Evolutionary conservation across 2,888 invertebrate genomes (phyloP).

Genomic region (Criorhina ranunculi): DNA sequence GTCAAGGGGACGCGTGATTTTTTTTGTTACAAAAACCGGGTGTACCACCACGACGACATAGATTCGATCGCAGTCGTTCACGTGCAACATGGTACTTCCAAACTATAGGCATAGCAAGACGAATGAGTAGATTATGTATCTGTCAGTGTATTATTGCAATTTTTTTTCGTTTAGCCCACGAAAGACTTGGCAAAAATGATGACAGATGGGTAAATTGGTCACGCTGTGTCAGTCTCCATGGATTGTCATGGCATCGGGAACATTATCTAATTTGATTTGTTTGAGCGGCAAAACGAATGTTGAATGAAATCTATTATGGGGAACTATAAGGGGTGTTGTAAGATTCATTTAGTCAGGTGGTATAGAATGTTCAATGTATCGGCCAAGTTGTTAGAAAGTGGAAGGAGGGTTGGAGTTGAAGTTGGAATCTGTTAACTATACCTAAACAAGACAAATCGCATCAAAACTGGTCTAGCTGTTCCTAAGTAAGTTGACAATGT

Average conservation of each 20-base stretch:
- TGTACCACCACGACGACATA: background rate
- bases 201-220: slow-evolving; percentile 23
- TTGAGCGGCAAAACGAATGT: too few species aligned
- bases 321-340: too few species aligned
- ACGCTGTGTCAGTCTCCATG: background rate
- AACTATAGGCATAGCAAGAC: background rate
- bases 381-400: too few species aligned
- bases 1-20: background rate
- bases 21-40: background rate
- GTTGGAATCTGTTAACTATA: too few species aligned
- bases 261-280: too few species aligned
- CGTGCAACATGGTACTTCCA: background rate
- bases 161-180: background rate
- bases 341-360: too few species aligned
- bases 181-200: background rate
- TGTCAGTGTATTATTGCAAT: slow-evolving; percentile 8
- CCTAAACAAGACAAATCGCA: too few species aligned
- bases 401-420: too few species aligned
- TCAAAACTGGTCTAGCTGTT: too few species aligned
- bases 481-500: too few species aligned
- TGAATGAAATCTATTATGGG: too few species aligned
- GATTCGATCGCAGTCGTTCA: background rate
- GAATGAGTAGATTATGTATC: background rate
- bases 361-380: too few species aligned
- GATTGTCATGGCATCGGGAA: background rate